Conservation (phyloP, 2,113 vertebrate species). For the Australoheros scitulus region DNA sequence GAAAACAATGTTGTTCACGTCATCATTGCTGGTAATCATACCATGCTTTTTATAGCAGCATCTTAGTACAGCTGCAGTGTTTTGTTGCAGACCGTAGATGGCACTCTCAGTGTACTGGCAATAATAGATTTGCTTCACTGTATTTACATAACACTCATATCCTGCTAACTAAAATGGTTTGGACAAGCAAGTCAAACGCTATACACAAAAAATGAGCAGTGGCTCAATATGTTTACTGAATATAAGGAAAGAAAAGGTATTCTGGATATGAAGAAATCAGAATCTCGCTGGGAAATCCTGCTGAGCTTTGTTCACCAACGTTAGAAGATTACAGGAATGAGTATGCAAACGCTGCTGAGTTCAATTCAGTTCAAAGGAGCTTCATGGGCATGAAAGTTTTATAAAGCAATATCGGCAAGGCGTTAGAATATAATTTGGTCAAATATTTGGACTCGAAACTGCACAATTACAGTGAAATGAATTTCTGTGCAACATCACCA, state of each 20-base stretch:
- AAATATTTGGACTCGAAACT: neutral
- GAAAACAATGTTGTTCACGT: neutral
- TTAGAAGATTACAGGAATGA: neutral
- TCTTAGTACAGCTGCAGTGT: neutral
- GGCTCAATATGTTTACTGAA: neutral
- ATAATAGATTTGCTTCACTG: neutral
- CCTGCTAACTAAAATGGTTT: neutral
- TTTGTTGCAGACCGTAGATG: slow-evolving; percentile 37
- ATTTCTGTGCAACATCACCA: neutral
- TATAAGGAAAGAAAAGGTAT: neutral
- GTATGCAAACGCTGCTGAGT: neutral
- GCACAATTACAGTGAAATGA: neutral
- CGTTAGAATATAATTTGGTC: neutral
- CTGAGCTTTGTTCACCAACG: neutral
- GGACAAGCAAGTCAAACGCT: neutral
- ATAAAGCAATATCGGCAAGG: neutral
- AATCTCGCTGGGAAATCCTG: neutral
- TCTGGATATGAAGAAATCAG: neutral
- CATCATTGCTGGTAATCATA: neutral
- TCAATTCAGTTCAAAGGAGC: neutral
- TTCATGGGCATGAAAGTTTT: neutral
- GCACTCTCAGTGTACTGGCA: slow-evolving; percentile 38
- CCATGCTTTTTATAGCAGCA: neutral
- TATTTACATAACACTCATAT: neutral
- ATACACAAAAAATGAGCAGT: neutral